These are phyloP conservation scores for Suncus etruscus DNA, from an alignment of 2,113 vertebrate genomes.

Conservation along the genomic window DNA sequence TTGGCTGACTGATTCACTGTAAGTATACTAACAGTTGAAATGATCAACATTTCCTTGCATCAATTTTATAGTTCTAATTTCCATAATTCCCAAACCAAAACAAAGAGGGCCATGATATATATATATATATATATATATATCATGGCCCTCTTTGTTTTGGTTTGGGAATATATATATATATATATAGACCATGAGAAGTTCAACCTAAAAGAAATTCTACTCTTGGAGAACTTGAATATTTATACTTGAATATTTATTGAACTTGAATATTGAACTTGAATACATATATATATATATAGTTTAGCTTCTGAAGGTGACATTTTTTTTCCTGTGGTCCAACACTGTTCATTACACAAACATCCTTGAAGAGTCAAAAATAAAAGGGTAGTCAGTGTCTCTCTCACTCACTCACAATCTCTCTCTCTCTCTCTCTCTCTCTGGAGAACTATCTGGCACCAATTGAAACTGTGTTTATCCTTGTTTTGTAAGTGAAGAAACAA, in stretches of 20 bases:
- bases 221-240: neutral
- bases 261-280: too few relatives aligned
- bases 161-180: too few relatives aligned
- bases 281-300: neutral
- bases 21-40: neutral
- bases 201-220: neutral
- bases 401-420: neutral
- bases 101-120: neutral
- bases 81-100: neutral
- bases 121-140: too few relatives aligned
- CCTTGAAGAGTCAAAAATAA: neutral
- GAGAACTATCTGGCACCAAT: neutral
- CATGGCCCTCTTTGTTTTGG: neutral
- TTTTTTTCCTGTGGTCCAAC: neutral
- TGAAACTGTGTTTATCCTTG: neutral
- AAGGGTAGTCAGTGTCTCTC: neutral
- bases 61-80: neutral
- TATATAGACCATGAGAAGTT: neutral
- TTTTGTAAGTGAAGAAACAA: neutral
- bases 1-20: neutral
- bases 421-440: neutral
- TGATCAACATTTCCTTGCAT: neutral
- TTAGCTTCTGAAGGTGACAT: neutral
- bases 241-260: neutral
- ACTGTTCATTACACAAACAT: neutral